Evolutionary conservation across 2,888 invertebrate species (phyloP).

Genomic region (Eupithecia insigniata): DNA sequence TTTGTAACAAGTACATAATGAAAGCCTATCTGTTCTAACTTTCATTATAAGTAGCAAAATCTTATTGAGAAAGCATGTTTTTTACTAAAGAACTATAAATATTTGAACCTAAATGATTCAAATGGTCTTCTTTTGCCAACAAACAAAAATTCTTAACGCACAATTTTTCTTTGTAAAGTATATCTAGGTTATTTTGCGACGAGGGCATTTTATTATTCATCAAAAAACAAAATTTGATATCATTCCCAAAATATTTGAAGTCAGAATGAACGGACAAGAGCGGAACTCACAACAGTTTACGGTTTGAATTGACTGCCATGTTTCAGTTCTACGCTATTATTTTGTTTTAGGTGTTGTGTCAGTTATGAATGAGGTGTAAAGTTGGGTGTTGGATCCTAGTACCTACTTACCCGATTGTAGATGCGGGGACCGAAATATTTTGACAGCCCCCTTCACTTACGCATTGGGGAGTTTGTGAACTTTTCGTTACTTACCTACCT

Average conservation of each 20-base stretch:
- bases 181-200: no score
- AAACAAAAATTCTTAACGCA: no score
- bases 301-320: neutral
- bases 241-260: neutral
- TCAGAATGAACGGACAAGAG: neutral
- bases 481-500: neutral
- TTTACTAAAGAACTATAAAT: no score
- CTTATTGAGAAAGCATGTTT: no score
- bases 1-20: no score
- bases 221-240: neutral
- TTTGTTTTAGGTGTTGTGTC: neutral
- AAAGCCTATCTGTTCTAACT: no score
- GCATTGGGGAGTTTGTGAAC: neutral
- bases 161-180: no score
- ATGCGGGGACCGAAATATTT: neutral
- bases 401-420: neutral
- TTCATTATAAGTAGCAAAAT: no score
- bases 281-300: neutral
- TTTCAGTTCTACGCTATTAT: neutral
- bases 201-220: no score
- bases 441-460: neutral
- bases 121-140: no score
- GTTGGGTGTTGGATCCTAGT: neutral
- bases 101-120: no score
- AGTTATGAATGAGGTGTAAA: constrained; percentile 7